phyloP scores from a whole-genome alignment of 2,888 invertebrate genomes.

The Parasteatoda lunata region DNA sequence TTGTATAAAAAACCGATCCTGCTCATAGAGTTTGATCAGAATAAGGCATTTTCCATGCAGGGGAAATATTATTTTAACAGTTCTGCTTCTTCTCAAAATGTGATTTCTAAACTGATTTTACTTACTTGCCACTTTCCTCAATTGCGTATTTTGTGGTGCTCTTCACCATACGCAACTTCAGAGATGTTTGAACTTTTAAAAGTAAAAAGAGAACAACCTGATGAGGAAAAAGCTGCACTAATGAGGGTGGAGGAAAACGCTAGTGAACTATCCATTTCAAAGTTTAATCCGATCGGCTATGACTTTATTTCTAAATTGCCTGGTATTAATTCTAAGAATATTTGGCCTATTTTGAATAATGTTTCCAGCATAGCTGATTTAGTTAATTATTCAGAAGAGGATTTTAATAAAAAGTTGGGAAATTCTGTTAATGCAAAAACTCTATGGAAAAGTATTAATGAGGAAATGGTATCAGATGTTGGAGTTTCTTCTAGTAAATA shows the following conservation, averaged over 20 bases:
- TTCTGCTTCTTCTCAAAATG: conserved; percentile 84
- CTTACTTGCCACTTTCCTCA: conserved; percentile 96
- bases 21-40: conserved; percentile 96
- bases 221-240: conserved; percentile 82
- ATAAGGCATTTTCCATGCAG: conserved; percentile 92
- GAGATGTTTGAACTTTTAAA: conserved; percentile 97
- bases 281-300: conserved; percentile 80
- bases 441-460: conserved; percentile 74
- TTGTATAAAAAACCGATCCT: conserved; percentile 90
- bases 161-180: conserved; percentile 95
- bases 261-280: conserved; percentile 75
- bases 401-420: conserved; percentile 82
- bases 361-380: conserved; percentile 80
- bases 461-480: conserved; percentile 40
- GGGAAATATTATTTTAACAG: conserved; percentile 85
- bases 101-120: conserved; percentile 89
- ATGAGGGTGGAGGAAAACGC: conserved; percentile 80
- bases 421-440: conserved; percentile 75
- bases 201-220: conserved; percentile 89
- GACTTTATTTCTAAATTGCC: conserved; percentile 91
- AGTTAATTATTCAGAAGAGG: conserved; percentile 77
- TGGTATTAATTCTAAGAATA: conserved; percentile 90
- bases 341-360: conserved; percentile 84
- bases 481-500: not conserved
- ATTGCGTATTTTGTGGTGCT: conserved; percentile 95